Evolutionary conservation across 2,888 invertebrate species (phyloP), one percentile per base, ranked within the genome.

Genomic region (Tetheella fluctuosa): DNA sequence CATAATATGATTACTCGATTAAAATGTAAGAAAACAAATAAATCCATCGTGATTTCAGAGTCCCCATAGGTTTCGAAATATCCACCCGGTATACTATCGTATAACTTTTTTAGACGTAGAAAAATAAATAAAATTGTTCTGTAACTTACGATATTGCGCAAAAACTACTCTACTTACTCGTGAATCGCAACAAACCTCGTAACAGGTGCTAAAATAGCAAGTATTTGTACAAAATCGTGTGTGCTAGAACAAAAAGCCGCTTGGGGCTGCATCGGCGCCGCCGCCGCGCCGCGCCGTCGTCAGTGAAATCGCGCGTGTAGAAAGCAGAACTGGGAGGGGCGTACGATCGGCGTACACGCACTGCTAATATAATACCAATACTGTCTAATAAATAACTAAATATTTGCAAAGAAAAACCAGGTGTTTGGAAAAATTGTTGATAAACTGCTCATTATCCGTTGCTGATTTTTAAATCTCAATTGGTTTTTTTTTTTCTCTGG

Each of bases 251-350:
- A 84, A 86, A 85, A 85, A 84, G 79, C 78, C 70, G 73, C 69
- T 64, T 63, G 65, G 67, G 67, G 63, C 71, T 59, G 69, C 62
- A 68, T 70, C 68, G 82, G 73, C 82, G 81, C 78, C 71, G 13
- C 30, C 30, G 8, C 30, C 30, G 30, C 30, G 8, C 30, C 30
- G 30, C 30, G 28, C 28, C 34, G 34, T 13, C 13, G 81, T 74
- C 84, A 88, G 93, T 90, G 92, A 92, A 93, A 93, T 91, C 90
- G 91, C 89, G 88, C 90, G 87, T 88, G 86, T 89, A 93, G 93
- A 93, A 93, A 92, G 93, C 93, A 91, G 90, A 91, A 89, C 90
- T 86, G 82, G 86, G 86, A 84, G 89, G 89, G 87, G 87, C 85
- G 71, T 15, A 65, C 74, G 67, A 71, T 63, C 64, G 74, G 52